Conservation (phyloP, 2,888 invertebrate species). For the Limnephilus auricula region DNA sequence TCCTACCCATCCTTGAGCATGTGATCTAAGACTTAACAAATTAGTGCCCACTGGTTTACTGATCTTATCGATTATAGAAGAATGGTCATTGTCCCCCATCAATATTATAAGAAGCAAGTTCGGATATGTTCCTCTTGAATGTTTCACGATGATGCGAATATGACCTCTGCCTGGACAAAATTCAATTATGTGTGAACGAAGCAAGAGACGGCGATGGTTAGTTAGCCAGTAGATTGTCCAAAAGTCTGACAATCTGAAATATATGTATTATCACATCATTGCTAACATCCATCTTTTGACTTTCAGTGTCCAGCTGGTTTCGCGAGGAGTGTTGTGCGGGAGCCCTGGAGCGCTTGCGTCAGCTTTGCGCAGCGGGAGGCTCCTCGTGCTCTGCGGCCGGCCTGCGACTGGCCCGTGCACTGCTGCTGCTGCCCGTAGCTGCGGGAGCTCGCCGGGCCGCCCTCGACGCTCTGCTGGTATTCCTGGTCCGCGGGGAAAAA, state of each 20-base stretch:
- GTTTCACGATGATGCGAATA: no score
- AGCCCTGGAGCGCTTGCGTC: slow-evolving; percentile 79
- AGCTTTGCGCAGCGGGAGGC: slow-evolving; percentile 79
- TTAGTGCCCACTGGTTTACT: no score
- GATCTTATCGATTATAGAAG: no score
- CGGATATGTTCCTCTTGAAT: no score
- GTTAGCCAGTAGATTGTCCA: neutral
- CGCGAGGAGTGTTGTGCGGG: slow-evolving; percentile 79
- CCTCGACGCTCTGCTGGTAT: slow-evolving; percentile 57
- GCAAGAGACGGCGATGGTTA: neutral
- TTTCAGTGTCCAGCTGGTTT: slow-evolving; percentile 78
- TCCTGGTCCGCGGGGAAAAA: slow-evolving; percentile 54
- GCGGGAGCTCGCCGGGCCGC: slow-evolving; percentile 55
- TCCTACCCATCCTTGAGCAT: no score
- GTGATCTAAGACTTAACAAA: no score
- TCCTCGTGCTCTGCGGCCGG: slow-evolving; percentile 81
- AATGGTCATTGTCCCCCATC: no score
- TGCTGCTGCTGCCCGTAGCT: slow-evolving; percentile 73
- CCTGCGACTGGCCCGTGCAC: slow-evolving; percentile 77
- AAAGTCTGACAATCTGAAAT: neutral
- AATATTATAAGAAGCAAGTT: no score
- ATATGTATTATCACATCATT: neutral
- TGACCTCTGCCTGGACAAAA: no score
- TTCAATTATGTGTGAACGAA: no score
- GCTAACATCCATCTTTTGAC: neutral